phyloP scores from a whole-genome alignment of 2,113 vertebrate genomes.

The Sander vitreus region DNA sequence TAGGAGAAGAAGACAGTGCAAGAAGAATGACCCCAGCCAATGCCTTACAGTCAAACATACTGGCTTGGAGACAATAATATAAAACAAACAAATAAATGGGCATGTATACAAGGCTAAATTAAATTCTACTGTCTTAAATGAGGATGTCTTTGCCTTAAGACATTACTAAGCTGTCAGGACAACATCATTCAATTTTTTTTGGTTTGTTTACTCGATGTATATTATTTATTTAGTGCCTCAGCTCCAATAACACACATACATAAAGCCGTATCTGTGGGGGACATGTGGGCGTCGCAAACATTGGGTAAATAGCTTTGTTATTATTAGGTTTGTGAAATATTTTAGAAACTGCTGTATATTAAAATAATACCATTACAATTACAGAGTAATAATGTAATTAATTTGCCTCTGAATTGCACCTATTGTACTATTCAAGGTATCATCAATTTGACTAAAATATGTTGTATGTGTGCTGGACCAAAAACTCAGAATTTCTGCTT shows the following conservation, averaged over 20 bases:
- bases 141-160: constrained; percentile 75
- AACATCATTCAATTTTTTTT: constrained; percentile 50
- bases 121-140: constrained; percentile 78
- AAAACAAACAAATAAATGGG: constrained; percentile 83
- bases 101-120: constrained; percentile 76
- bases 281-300: constrained; percentile 41
- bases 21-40: constrained; percentile 81
- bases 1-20: constrained; percentile 76
- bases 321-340: constrained; percentile 24
- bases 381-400: background rate
- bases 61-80: constrained; percentile 80
- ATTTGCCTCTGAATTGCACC: background rate
- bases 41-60: constrained; percentile 83
- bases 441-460: background rate
- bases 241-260: constrained; percentile 55
- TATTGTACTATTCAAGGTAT: background rate
- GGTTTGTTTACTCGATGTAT: constrained; percentile 65
- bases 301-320: constrained; percentile 20
- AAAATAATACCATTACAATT: constrained; percentile 11
- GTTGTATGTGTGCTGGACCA: background rate
- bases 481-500: background rate
- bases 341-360: constrained; percentile 12
- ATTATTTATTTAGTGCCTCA: constrained; percentile 67
- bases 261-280: constrained; percentile 51
- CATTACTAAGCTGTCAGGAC: constrained; percentile 69